These are phyloP conservation scores for Paguma larvata DNA, from an alignment of 2,797 vertebrate genomes.

Conservation along the genomic window DNA sequence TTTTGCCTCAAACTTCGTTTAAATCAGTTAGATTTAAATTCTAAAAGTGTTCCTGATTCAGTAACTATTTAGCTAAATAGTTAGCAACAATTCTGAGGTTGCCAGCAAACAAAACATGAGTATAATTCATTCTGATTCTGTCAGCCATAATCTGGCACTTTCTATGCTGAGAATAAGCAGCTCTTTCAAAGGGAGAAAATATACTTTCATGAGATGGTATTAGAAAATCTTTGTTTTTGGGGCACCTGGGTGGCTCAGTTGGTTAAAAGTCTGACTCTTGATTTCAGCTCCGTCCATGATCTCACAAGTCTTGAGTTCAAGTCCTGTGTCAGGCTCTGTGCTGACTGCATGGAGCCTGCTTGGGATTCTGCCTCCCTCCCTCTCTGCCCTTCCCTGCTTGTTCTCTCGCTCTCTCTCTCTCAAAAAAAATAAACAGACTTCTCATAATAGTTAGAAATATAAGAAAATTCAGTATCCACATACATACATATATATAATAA, in stretches of 20 bases:
- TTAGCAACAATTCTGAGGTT: neutral
- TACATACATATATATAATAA: neutral
- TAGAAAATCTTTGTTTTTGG: conserved; percentile 30
- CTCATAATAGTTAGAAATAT: neutral
- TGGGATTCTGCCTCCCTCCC: no score
- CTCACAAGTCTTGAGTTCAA: no score
- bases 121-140: neutral
- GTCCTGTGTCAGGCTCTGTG: no score
- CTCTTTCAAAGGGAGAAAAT: neutral
- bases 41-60: neutral
- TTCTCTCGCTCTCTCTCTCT: no score
- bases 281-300: no score
- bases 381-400: no score
- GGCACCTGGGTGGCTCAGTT: no score
- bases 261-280: no score
- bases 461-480: conserved; percentile 10
- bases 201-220: neutral
- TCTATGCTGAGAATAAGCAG: neutral
- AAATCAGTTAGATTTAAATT: conserved; percentile 18
- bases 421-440: neutral
- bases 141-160: neutral
- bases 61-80: neutral
- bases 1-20: conserved; percentile 16
- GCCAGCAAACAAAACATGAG: neutral
- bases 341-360: no score